phyloP scores from a whole-genome alignment of 2,888 invertebrate genomes.

The Rhagonycha lutea region DNA sequence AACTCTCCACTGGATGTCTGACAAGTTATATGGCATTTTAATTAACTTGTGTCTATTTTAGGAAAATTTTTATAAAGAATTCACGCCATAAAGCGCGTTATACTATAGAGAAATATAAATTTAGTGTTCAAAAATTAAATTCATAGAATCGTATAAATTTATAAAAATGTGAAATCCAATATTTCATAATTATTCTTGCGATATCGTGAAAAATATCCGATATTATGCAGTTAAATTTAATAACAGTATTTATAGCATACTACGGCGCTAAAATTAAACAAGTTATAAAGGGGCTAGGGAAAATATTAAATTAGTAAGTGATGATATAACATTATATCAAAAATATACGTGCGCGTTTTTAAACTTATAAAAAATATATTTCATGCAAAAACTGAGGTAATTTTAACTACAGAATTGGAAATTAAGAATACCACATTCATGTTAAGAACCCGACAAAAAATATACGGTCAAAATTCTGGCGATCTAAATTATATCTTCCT shows the following conservation, averaged over 20 bases:
- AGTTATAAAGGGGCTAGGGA: not conserved
- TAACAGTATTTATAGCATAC: not conserved
- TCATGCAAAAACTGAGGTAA: constrained; percentile 1
- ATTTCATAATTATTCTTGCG: not conserved
- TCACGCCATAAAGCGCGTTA: not conserved
- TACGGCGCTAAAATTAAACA: not conserved
- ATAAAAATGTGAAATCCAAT: not conserved
- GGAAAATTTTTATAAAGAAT: constrained; percentile 1
- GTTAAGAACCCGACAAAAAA: constrained; percentile 1
- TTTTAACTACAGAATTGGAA: constrained; percentile 15
- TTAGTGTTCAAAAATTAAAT: not conserved
- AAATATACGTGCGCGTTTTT: not conserved
- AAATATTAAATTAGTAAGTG: not conserved
- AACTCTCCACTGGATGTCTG: constrained; percentile 17
- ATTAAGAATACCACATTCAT: constrained; percentile 2
- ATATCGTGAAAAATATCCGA: not conserved
- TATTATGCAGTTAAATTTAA: not conserved
- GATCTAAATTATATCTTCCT: constrained; percentile 16
- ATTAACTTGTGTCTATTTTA: constrained; percentile 17
- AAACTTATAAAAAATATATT: constrained; percentile 1
- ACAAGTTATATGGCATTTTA: constrained; percentile 19
- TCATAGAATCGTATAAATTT: not conserved
- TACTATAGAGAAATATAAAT: no score
- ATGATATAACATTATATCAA: not conserved
- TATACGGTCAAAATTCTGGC: constrained; percentile 8